Conservation (phyloP, 2,888 invertebrate genomes). For the Amorpha juglandis region DNA sequence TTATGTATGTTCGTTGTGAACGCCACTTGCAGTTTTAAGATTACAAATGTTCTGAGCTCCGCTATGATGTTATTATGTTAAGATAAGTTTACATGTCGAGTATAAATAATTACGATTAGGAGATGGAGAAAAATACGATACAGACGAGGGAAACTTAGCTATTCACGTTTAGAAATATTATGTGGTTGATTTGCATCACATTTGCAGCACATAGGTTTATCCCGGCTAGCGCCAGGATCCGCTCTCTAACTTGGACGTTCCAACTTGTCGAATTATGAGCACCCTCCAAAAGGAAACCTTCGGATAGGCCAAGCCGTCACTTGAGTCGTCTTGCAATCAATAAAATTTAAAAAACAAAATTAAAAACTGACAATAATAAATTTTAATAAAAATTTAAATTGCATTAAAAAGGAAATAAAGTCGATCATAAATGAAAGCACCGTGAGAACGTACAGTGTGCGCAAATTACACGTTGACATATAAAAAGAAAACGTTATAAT, state of each 20-base stretch:
- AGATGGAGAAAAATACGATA: not conserved
- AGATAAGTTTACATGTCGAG: not conserved
- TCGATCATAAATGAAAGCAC: slow-evolving; percentile 19
- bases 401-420: slow-evolving; percentile 13
- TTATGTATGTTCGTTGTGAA: slow-evolving; percentile 48
- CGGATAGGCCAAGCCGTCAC: too few species aligned
- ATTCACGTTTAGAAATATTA: too few species aligned
- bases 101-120: slow-evolving; percentile 7
- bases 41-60: slow-evolving; percentile 14
- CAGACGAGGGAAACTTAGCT: not conserved
- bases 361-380: not conserved
- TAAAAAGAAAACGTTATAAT: slow-evolving; percentile 22
- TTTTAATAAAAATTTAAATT: not conserved
- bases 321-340: too few species aligned
- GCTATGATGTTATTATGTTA: slow-evolving; percentile 9
- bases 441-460: slow-evolving; percentile 13
- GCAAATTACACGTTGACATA: slow-evolving; percentile 23
- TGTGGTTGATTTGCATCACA: too few species aligned
- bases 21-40: slow-evolving; percentile 25
- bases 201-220: too few species aligned
- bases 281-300: too few species aligned
- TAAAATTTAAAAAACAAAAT: not conserved
- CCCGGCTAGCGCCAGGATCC: too few species aligned
- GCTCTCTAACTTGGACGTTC: too few species aligned
- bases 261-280: too few species aligned